Base-by-base conservation (phyloP, 2,797 vertebrate species). In the Uromys caudimaculatus region DNA sequence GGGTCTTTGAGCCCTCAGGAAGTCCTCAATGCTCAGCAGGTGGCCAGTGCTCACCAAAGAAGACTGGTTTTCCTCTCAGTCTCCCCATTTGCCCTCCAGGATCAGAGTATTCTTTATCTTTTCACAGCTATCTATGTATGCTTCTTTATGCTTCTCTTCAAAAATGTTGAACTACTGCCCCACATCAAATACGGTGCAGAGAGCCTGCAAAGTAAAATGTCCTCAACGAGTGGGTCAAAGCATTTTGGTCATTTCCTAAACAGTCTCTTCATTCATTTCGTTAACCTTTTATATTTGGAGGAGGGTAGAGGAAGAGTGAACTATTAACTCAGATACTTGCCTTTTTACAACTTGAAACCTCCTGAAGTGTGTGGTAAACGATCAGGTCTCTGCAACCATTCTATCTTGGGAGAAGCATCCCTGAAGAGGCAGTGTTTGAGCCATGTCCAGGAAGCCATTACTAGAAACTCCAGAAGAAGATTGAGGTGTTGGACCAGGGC, bases 391-490 rank as follows among this genome's bases (percentile, higher is more conserved):
- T 85, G 44, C 32, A n/a, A n/a, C 44, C 29, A 12, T 52, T 67
- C 62, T 11, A 27, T 4, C 19, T 27, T 21, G 17, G 13, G 11
- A 92, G 23, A 88, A 38, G 35, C 19, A 54, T 2, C 13, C 35
- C 27, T 7, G 12, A 41, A 58, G 47, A 44, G 13, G 27, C 29
- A 17, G 29, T 10, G 38, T 82, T 35, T 6, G 7, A 6, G 8
- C 19, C 32, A 21, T 3, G 8, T 10, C 23, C 44, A 11, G 2
- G 17, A 12, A 29, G 35, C 67, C 86, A 4, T 19, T 47, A 2
- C n/a, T 1, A 1, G 2, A 29, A 6, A 24, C 17, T 35, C 60
- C 58, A 0, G 29, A 16, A 0, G 0, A 35, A 0, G 11, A 24
- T 50, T 23, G 47, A 16, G 3, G 0, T 3, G 9, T 2, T 27